These are phyloP conservation scores for Dendrocincla fuliginosa DNA, from an alignment of 2,797 vertebrate genomes.

Conservation along the genomic window DNA sequence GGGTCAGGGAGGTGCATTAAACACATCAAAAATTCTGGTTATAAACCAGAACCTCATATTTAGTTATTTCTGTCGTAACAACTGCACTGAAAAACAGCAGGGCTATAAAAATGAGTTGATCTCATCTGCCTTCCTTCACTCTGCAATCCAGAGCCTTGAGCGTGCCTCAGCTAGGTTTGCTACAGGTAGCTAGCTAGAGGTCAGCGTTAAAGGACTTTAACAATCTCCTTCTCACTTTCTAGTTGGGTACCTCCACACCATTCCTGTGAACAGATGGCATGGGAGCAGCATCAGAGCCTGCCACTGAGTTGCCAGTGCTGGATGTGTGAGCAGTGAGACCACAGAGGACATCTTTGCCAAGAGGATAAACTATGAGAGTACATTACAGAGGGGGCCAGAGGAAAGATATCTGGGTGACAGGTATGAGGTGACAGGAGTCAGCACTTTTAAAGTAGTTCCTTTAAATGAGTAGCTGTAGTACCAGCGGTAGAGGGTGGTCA, in stretches of 20 bases:
- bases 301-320: rapidly evolving
- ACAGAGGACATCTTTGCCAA: background rate
- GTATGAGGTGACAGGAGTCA: background rate
- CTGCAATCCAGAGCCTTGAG: background rate
- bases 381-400: background rate
- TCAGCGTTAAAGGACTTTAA: background rate
- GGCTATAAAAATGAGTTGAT: background rate
- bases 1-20: background rate
- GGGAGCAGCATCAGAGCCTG: background rate
- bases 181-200: background rate
- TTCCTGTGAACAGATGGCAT: rapidly evolving
- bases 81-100: background rate
- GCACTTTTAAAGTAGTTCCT: background rate
- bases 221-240: background rate
- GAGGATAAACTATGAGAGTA: background rate
- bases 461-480: background rate
- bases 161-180: background rate
- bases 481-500: background rate
- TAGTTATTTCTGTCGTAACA: background rate
- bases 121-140: background rate
- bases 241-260: background rate
- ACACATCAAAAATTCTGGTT: background rate
- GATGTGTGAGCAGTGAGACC: background rate
- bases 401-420: background rate
- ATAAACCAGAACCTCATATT: background rate